A percentile compares a stretch with the other conserved stretches of the same genome.
These are phyloP conservation scores for Hipposideros larvatus DNA, from an alignment of 2,797 vertebrate genomes.

Conservation along the genomic window DNA sequence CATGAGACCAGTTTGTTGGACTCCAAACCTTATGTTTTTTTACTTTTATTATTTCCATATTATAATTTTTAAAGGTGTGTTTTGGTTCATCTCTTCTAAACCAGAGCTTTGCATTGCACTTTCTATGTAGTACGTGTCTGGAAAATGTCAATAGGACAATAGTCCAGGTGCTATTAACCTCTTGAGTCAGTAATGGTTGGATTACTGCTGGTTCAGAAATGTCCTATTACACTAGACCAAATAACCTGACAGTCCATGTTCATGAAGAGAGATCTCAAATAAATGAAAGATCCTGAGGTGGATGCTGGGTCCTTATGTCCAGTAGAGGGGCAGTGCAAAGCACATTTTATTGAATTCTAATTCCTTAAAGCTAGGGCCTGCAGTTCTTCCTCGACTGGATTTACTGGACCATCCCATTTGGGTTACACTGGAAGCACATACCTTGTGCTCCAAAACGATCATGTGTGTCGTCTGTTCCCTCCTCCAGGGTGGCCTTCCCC, in stretches of 20 bases:
- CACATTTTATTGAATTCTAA: neutral
- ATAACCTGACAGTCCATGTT: neutral
- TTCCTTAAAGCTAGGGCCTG: neutral
- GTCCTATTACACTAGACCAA: neutral
- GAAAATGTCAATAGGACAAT: neutral
- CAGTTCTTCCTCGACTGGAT: neutral
- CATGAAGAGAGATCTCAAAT: neutral
- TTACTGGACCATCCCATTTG: neutral
- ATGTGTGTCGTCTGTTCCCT: neutral
- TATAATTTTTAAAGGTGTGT: slow-evolving; percentile 23
- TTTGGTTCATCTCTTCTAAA: neutral
- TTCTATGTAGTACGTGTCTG: neutral
- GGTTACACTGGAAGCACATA: neutral
- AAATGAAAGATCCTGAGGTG: neutral
- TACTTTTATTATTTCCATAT: neutral
- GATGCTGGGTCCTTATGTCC: neutral
- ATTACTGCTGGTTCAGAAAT: neutral
- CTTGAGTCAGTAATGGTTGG: neutral
- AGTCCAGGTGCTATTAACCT: neutral
- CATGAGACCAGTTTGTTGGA: neutral
- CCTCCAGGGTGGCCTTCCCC: neutral
- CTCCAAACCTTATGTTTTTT: neutral
- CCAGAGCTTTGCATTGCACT: neutral
- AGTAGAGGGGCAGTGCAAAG: neutral
- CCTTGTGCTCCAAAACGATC: neutral